Evolutionary conservation across 2,113 vertebrate species (phyloP).

Genomic region (Elephas maximus): DNA sequence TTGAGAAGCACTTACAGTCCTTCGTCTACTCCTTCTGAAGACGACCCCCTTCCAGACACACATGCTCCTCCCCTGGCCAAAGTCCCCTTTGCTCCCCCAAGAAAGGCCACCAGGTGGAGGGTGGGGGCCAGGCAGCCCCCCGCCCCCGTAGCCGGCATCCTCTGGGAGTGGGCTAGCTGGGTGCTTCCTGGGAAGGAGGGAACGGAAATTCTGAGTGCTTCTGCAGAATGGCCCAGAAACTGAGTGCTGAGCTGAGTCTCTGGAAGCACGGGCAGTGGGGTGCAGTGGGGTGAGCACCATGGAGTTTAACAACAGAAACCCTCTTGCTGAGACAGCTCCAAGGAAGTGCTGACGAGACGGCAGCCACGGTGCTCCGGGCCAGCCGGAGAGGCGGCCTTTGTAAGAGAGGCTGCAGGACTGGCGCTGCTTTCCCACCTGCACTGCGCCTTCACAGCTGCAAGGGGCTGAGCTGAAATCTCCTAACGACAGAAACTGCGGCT

Average conservation of each 20-base stretch:
- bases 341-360: neutral
- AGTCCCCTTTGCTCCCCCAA: neutral
- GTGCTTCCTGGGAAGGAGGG: neutral
- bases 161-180: neutral
- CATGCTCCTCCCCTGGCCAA: neutral
- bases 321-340: neutral
- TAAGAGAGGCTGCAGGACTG: neutral
- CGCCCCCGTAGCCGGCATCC: neutral
- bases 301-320: neutral
- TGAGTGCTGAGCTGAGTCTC: neutral
- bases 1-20: neutral
- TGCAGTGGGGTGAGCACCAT: neutral
- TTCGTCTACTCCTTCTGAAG: neutral
- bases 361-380: neutral
- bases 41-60: neutral
- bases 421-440: neutral
- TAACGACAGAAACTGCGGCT: neutral
- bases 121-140: neutral
- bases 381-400: neutral
- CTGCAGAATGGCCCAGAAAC: neutral
- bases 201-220: constrained; percentile 50
- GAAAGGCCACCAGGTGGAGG: neutral
- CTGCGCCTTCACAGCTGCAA: neutral
- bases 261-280: neutral
- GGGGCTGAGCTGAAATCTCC: neutral